phyloP scores from a whole-genome alignment of 2,888 invertebrate genomes.

The Merodon equestris region DNA sequence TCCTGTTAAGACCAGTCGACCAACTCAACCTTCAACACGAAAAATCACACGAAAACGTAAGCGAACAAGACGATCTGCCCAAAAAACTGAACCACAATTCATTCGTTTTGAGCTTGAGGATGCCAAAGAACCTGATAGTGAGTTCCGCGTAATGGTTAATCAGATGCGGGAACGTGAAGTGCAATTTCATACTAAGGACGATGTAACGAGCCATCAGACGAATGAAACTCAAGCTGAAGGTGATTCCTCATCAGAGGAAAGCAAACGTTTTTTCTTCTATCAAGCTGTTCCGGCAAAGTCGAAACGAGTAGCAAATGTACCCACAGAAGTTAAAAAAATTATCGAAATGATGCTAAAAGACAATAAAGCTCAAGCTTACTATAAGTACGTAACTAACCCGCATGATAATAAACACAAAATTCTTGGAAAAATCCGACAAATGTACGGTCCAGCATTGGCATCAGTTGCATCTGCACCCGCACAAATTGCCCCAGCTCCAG shows the following conservation, averaged over 20 bases:
- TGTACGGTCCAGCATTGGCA: neutral
- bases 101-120: constrained; percentile 77
- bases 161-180: constrained; percentile 7
- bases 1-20: neutral
- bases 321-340: constrained; percentile 75
- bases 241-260: constrained; percentile 70
- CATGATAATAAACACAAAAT: constrained; percentile 45
- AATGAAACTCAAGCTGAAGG: neutral
- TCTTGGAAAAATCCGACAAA: neutral
- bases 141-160: constrained; percentile 38
- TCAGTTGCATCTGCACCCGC: neutral
- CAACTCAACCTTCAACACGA: neutral
- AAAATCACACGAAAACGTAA: constrained; percentile 39
- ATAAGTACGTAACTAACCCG: constrained; percentile 72
- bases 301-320: constrained; percentile 66
- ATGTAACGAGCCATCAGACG: constrained; percentile 5
- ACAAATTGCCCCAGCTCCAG: neutral
- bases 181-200: neutral
- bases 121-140: constrained; percentile 73
- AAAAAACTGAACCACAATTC: constrained; percentile 69
- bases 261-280: constrained; percentile 72
- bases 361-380: constrained; percentile 71
- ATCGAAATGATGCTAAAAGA: constrained; percentile 74
- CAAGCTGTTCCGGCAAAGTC: constrained; percentile 71
- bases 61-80: constrained; percentile 69